Evolutionary conservation across 2,797 vertebrate genomes (phyloP).

Genomic region (Sebastes trivittatus): DNA sequence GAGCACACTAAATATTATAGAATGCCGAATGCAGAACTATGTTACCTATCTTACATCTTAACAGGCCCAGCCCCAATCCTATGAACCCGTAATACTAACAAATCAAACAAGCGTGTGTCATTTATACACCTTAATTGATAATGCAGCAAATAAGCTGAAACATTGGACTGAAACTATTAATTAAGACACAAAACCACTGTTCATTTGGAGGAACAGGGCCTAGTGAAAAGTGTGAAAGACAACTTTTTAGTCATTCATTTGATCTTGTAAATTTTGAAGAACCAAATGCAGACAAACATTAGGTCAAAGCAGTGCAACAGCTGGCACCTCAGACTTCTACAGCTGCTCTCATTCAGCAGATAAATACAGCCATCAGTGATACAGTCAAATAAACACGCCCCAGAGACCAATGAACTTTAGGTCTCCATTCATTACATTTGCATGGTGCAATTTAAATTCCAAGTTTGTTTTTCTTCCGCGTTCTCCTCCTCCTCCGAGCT

Average conservation of each 20-base stretch:
- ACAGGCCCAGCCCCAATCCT: not conserved
- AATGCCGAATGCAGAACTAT: not conserved
- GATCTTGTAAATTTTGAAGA: not conserved
- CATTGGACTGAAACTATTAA: not conserved
- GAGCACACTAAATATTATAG: accelerated
- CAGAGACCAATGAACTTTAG: conserved; percentile 23
- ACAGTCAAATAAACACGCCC: conserved; percentile 46
- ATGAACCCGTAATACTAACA: not conserved
- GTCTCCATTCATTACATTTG: conserved; percentile 28
- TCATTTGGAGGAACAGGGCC: not conserved
- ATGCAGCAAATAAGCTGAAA: not conserved
- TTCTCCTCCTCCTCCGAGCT: conserved; percentile 18
- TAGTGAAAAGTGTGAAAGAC: not conserved
- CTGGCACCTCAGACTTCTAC: conserved; percentile 49
- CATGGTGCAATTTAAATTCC: conserved; percentile 50
- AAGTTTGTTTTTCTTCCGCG: conserved; percentile 42
- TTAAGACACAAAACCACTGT: not conserved
- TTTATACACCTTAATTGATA: not conserved
- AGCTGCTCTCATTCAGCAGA: conserved; percentile 58
- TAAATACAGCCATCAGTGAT: conserved; percentile 46
- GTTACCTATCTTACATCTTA: not conserved
- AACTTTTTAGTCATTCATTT: not conserved
- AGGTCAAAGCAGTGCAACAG: conserved; percentile 53
- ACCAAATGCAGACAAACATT: conserved; percentile 4
- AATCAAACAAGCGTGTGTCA: not conserved